phyloP scores from a whole-genome alignment of 2,113 vertebrate genomes.

The Myotis davidii region DNA sequence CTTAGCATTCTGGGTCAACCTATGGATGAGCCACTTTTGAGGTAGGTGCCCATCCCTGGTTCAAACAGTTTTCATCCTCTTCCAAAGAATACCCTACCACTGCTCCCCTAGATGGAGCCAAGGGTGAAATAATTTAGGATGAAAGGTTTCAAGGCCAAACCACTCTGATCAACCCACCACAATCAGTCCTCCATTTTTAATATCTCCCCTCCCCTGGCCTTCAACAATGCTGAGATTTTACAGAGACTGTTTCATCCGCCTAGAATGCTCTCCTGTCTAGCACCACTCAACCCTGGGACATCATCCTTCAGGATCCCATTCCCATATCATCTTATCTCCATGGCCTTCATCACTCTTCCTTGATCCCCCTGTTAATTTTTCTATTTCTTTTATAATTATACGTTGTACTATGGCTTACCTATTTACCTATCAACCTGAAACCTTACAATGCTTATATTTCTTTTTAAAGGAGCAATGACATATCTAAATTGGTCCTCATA shows the following conservation, averaged over 20 bases:
- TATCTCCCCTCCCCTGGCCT: neutral
- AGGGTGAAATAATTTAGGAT: neutral
- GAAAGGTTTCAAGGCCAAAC: neutral
- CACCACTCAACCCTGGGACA: neutral
- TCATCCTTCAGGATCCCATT: neutral
- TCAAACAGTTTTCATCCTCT: neutral
- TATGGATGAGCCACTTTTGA: neutral
- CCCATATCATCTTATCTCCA: neutral
- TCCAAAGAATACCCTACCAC: neutral
- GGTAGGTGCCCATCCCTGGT: neutral
- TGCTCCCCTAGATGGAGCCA: neutral
- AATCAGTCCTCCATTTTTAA: neutral
- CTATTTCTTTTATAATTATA: neutral
- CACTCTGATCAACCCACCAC: neutral
- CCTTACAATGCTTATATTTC: neutral
- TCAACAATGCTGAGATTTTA: neutral
- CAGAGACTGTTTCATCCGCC: neutral
- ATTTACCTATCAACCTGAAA: neutral
- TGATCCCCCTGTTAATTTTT: neutral
- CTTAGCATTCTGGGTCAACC: neutral
- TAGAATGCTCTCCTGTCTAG: neutral
- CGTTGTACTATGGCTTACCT: neutral
- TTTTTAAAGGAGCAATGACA: neutral
- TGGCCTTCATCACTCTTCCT: neutral
- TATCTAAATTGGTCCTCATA: neutral